phyloP scores from a whole-genome alignment of 37 sponge, comb jelly and placozoan species.

The Axinella damicornis region DNA sequence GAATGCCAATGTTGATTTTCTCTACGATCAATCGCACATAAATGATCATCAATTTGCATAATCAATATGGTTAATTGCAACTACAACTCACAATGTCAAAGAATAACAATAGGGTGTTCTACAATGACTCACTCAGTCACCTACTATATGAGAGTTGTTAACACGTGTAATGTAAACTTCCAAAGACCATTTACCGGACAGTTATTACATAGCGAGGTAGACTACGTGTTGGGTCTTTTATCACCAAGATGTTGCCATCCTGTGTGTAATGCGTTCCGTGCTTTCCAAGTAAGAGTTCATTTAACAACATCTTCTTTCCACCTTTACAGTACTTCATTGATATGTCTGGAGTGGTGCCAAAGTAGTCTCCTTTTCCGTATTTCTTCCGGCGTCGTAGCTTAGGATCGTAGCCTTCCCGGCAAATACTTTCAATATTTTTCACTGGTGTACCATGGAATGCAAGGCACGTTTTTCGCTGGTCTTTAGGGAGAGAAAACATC shows the following conservation, averaged over 20 bases:
- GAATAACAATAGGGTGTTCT: too few species aligned
- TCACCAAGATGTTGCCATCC: conserved; percentile 72
- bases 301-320: conserved; percentile 84
- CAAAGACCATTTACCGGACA: too few species aligned
- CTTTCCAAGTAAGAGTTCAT: conserved; percentile 81
- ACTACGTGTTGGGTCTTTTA: conserved; percentile 83
- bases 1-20: too few species aligned
- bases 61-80: too few species aligned
- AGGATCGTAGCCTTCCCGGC: conserved; percentile 76
- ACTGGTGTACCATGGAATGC: conserved; percentile 86
- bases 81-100: too few species aligned
- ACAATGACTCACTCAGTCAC: too few species aligned
- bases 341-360: conserved; percentile 65
- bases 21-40: too few species aligned
- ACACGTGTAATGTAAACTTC: too few species aligned
- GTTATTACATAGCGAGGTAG: conserved; percentile 82
- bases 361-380: conserved; percentile 86
- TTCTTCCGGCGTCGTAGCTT: conserved; percentile 55
- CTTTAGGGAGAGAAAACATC: conserved; percentile 33
- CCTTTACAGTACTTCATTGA: conserved; percentile 60
- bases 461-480: conserved; percentile 69
- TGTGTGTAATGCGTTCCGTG: conserved; percentile 70
- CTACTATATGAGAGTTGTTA: too few species aligned
- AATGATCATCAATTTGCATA: too few species aligned
- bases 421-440: conserved; percentile 75